Percentiles rank a stretch among this genome's conserved stretches.
Evolutionary conservation across 2,797 vertebrate genomes (phyloP).

Genomic region (Pyrrhura leucotis): DNA sequence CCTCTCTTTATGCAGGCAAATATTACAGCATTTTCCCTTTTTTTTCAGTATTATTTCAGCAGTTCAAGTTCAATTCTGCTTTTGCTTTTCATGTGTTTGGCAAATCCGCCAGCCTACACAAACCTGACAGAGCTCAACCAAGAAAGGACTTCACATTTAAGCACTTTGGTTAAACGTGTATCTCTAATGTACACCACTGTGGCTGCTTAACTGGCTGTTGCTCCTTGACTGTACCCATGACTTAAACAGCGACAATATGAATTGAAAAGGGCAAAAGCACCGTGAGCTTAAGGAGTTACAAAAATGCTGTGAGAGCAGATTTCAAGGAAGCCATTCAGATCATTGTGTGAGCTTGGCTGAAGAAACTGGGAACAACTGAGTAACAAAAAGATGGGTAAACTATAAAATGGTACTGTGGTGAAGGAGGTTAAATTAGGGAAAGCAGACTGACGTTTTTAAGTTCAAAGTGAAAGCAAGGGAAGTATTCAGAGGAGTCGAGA

Average conservation of each 20-base stretch:
- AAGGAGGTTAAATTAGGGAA: background rate
- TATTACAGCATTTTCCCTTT: background rate
- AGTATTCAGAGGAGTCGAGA: background rate
- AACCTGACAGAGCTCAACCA: background rate
- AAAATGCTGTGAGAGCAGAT: background rate
- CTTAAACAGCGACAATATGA: background rate
- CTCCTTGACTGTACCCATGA: background rate
- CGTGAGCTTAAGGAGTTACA: background rate
- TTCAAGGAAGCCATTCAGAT: background rate
- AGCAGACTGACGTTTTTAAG: background rate
- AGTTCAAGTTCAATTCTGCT: background rate
- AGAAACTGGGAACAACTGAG: background rate
- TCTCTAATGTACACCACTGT: background rate
- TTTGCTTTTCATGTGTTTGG: background rate
- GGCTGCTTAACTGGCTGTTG: background rate
- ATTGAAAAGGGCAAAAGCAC: background rate
- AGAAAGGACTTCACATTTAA: background rate
- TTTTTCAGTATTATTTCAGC: background rate
- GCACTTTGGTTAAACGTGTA: background rate
- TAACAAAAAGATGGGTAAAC: background rate
- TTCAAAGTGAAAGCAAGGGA: background rate
- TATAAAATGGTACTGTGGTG: background rate
- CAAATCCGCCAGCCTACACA: background rate
- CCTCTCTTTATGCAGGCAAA: background rate
- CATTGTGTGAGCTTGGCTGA: fast-evolving